Evolutionary conservation across 2,797 vertebrate genomes (phyloP), one percentile per base, ranked within the genome.

Genomic region (Lates japonicus): DNA sequence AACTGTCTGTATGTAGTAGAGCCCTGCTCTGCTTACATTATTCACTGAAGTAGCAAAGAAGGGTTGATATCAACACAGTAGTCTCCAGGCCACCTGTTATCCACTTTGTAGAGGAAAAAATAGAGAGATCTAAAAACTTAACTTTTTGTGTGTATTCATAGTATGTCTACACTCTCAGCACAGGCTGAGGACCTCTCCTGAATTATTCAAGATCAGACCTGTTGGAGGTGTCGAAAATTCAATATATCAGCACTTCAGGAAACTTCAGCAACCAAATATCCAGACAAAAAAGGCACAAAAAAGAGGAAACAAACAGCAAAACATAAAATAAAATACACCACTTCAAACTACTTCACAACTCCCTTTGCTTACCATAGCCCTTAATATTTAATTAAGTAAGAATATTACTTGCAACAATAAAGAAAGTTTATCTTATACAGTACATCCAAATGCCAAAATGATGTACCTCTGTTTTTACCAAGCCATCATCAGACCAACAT

Each of bases 201-300:
- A 93, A 93, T 92, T 84, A 94, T 94, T 92, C 91, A 92, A 31
- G 39, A 76, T 89, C 78, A 77, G 84, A 92, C 89, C 89, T 90
- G 90, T 91, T 87, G 88, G 90, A 83, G 80, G 81, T 84, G 88
- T 85, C 10, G 41, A 76, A 87, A 92, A 92, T 79, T 83, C 87
- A 73, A 87, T 76, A 90, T 78, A 91, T 93, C 90, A 93, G 90
- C 88, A 89, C 79, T 92, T 93, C 80, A 83, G 85, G 87, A 92
- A 90, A 91, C 82, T 73, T 87, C 49, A 62, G 73, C 60, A 69
- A 66, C 31, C 33, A 62, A 55, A 48, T 61, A 77, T 75, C 76
- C 57, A 70, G 44, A 80, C 64, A 78, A 82, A 78, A 83, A 76
- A 44, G 37, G 51, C 49, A 80, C 64, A 84, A 80, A 69, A 88